Evolutionary conservation across 2,888 invertebrate genomes (phyloP), one percentile per base, ranked within the genome.

Genomic region (Pegoplata infirma): DNA sequence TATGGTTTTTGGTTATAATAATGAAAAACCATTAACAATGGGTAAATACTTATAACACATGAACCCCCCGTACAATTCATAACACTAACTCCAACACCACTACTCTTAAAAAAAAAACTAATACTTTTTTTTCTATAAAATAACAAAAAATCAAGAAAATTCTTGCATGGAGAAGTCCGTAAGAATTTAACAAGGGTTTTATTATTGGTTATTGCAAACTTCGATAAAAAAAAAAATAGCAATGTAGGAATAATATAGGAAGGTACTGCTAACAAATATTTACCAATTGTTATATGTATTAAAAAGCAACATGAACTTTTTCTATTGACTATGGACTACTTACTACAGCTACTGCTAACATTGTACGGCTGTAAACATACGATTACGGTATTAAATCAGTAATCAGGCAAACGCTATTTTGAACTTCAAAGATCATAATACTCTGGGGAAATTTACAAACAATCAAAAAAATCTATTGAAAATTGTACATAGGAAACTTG

Each of bases 311-410:
- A 53, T 53, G 58, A 73, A 61, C 46, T 66, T 63, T 44, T 51
- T 66, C 66, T 36, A 66, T 59, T 72, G 66, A 59, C 32, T 32
- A 32, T 32, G 3, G 8, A 40, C 36, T n/a, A 40, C 36, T n/a
- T 40, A 72, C 55, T 44, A 25, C 21, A 44, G 5, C 2, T 46
- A 32, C 10, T n/a, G n/a, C n/a, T n/a, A n/a, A n/a, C 0, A 19
- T 8, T 7, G 23, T 14, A 63, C 32, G 77, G 47, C 82, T 81
- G 81, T 80, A 78, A 80, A 81, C 81, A 81, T 81, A 78, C 82
- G 83, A 83, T 83, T 83, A 82, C 81, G 80, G 81, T 63, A 82
- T 83, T 83, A 81, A 82, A 82, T 81, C 71, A 79, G 80, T 82
- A 83, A 83, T 83, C 83, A 83, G 40, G 82, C 72, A 79, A 82